phyloP scores from a whole-genome alignment of 2,888 invertebrate genomes.

The Oscheius sp. region DNA sequence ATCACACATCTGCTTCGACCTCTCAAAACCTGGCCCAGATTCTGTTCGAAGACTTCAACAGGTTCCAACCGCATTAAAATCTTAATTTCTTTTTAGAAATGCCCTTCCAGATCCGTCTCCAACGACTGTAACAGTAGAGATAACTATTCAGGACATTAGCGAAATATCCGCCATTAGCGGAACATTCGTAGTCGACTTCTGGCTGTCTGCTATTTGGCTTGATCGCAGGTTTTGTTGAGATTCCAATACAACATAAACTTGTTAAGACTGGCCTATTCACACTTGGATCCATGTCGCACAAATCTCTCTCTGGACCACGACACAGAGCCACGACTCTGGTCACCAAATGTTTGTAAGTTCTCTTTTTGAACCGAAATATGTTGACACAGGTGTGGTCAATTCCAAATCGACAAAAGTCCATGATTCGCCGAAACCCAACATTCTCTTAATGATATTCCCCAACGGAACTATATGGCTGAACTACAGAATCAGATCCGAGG shows the following conservation, averaged over 20 bases:
- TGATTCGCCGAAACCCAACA: conserved; percentile 72
- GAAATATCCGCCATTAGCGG: conserved; percentile 71
- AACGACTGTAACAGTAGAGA: conserved; percentile 69
- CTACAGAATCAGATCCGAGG: conserved; percentile 70
- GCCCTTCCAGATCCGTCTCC: conserved; percentile 71
- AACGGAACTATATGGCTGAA: conserved; percentile 73
- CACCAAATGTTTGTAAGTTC: conserved; percentile 69
- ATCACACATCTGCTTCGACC: background rate
- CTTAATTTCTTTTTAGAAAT: conserved; percentile 52
- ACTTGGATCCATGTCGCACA: conserved; percentile 68
- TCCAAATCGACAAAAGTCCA: conserved; percentile 70
- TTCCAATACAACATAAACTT: background rate
- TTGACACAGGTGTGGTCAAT: conserved; percentile 59
- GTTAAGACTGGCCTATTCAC: conserved; percentile 58
- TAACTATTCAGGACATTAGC: conserved; percentile 71
- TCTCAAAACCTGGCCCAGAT: conserved; percentile 18
- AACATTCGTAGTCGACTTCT: conserved; percentile 70
- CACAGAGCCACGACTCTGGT: conserved; percentile 72
- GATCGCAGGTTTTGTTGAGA: conserved; percentile 53
- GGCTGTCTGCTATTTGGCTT: conserved; percentile 72
- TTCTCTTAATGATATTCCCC: conserved; percentile 71
- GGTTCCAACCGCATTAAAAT: background rate
- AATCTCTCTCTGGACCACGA: conserved; percentile 72
- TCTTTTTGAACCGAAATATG: background rate
- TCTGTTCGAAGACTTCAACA: conserved; percentile 25